Base-by-base conservation (phyloP, 2,113 vertebrate species). In the Corythornis madagascariensis region DNA sequence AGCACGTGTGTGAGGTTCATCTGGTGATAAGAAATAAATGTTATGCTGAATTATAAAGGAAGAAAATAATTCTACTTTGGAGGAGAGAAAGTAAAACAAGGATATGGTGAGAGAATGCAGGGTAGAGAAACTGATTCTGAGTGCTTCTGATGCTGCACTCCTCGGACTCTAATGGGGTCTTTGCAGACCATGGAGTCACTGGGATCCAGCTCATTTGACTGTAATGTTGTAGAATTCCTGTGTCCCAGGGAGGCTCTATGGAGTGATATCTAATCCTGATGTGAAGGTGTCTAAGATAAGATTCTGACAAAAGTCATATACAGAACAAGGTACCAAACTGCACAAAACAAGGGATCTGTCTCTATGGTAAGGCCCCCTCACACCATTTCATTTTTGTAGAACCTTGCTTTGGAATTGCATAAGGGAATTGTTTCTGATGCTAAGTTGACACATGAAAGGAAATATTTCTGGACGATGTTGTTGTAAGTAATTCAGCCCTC, bases 1-100 rank as follows among this genome's bases (percentile, higher is more conserved):
- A 73, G 71, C 55, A 82, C 31, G 31, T 59, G 73, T 72, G 63
- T 55, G 74, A 85, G 76, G 83, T 81, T 89, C 86, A 25, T 80
- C 85, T 78, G 59, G 28, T 59, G 91, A 92, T 92, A 93, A 94
- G 88, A 91, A 65, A 92, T 66, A 26, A 52, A 91, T 77, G 90
- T 79, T 81, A 64, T 0, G 2, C 70, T 64, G 70, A 56, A 50
- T 79, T 90, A 60, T 70, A 31, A 82, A 71, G 66, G 80, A 74
- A 70, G 71, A 91, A 91, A 94, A 82, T 35, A 78, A 93, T 83
- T 48, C 40, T 67, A 14, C 25, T 86, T 63, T 59, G 60, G 53
- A 24, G 0, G 8, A 73, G 59, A 88, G 47, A 83, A 87, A 87
- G 73, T 89, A 73, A 94, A 76, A 83, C n/a, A 63, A 35, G 86